Evolutionary conservation across 2,888 invertebrate genomes (phyloP), one percentile per base, ranked within the genome.

Genomic region (Drosophila falleni): DNA sequence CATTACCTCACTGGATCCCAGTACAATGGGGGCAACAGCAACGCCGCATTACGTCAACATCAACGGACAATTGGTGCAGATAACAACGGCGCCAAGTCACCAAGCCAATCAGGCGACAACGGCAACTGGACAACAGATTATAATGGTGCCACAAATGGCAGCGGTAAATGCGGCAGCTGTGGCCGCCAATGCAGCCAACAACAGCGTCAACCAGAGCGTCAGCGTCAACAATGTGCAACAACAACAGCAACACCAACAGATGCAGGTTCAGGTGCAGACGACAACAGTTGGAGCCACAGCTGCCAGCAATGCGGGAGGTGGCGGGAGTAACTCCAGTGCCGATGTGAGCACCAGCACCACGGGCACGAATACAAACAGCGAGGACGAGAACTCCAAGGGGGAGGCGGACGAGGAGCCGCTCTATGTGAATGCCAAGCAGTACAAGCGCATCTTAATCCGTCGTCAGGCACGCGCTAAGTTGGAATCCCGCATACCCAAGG

Each of bases 351-450:
- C 89, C 46, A 85, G 75, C 55, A 83, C 90, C 29, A 78, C 89
- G 0, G 82, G 88, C 3, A 74, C 86, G 5, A 84, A 84, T 37
- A 81, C 86, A 0, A 83, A 82, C 41, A 87, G 88, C 59, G 90
- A 90, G 39, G 90, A 91, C 23, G 90, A 89, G 62, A 81, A 73
- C 55, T 81, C 68, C 29, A 90, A 91, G 50, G 90, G 90, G 0
- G 93, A 93, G 56, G 87, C 90, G 0, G 98, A 98, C 91, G 99
- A 99, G 90, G 98, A 99, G 89, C 98, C 99, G 0, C 93, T 99
- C 16, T 99, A 99, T 92, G 99, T 99, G 0, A 99, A 99, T 93
- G 99, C 99, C 23, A 97, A 99, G 90, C 99, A 99, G 92, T 99
- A 99, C 93, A 96, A 98, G 91, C 94, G 99, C 70, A 99, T 99